Base-by-base conservation (phyloP, 2,888 invertebrate genomes). In the Nemotelus pantherinus region DNA sequence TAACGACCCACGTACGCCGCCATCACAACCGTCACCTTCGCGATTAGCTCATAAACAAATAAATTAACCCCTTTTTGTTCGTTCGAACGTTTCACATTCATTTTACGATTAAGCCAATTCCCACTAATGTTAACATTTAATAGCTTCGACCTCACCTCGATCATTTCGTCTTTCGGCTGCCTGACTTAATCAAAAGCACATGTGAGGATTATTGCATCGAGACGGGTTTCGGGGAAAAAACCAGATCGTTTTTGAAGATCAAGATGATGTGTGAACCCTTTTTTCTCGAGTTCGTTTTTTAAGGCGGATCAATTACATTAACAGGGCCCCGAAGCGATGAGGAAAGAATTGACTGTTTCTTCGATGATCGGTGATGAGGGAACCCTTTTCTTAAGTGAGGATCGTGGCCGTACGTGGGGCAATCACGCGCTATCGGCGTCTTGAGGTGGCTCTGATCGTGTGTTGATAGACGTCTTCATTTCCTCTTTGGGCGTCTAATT, bases 101-200 rank as follows among this genome's bases (percentile, higher is more conserved):
- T 44, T 58, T 74, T 10, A 70, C 41, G 47, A 3, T 50, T 10
- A 41, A 76, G 60, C 70, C 70, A 64, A 77, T 79, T 77, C 68
- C 77, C 78, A 77, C 77, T 79, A 79, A 79, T 79, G 78, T 77
- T 79, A 76, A 77, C 77, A 77, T 77, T 79, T 79, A 79, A 77
- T 79, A 68, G 77, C 47, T 77, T 64, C 70, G 63, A 70, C 64
- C 70, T 70, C 79, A 70, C 57, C 75, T 70, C 77, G 68, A 64
- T 77, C 67, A 79, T 77, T 74, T 68, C 67, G 74, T 60, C 25
- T 25, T 25, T 25, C 25, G 25, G 25, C 25, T 25, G 25, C 25
- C 9, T 47, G 10, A 71, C 65, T 65, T 57, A 63, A 75, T 55
- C 55, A 64, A 64, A 77, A 64, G 64, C 44, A 76, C 63, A 74